Conservation (phyloP, 2,888 invertebrate species). For the Synanthedon tipuliformis region DNA sequence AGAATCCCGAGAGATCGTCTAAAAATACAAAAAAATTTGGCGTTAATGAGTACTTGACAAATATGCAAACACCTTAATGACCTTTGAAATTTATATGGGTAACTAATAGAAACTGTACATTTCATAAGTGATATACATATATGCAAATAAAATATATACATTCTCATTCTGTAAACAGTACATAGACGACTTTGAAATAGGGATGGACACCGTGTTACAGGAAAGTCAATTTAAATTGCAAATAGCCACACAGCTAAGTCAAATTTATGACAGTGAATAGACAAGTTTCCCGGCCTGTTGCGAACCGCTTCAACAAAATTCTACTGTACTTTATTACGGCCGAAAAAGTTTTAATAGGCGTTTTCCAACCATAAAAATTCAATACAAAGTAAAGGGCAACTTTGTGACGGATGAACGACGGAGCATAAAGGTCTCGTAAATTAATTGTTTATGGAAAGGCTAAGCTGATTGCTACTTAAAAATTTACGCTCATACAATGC, state of each 20-base stretch:
- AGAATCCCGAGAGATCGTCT: too few species aligned
- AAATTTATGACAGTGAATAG: conserved; percentile 27
- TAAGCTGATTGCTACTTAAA: too few species aligned
- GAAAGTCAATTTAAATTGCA: conserved; percentile 38
- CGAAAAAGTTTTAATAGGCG: neutral
- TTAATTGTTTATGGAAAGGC: neutral
- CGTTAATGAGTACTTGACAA: too few species aligned
- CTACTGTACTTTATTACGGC: neutral
- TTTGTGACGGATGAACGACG: neutral
- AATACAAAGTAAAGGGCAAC: neutral
- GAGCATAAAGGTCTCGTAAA: neutral
- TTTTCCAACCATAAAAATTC: neutral
- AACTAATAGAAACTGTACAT: too few species aligned
- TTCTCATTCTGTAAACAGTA: neutral
- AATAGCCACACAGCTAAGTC: conserved; percentile 19
- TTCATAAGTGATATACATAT: too few species aligned
- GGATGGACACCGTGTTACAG: conserved; percentile 12
- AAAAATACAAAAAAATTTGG: too few species aligned
- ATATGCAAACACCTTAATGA: too few species aligned
- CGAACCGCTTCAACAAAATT: conserved; percentile 4
- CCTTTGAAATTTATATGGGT: too few species aligned
- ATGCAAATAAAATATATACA: neutral
- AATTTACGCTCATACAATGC: too few species aligned
- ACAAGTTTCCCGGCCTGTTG: conserved; percentile 12
- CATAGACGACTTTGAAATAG: neutral